Evolutionary conservation across 2,797 vertebrate species (phyloP).

Genomic region (Heliangelus exortis): DNA sequence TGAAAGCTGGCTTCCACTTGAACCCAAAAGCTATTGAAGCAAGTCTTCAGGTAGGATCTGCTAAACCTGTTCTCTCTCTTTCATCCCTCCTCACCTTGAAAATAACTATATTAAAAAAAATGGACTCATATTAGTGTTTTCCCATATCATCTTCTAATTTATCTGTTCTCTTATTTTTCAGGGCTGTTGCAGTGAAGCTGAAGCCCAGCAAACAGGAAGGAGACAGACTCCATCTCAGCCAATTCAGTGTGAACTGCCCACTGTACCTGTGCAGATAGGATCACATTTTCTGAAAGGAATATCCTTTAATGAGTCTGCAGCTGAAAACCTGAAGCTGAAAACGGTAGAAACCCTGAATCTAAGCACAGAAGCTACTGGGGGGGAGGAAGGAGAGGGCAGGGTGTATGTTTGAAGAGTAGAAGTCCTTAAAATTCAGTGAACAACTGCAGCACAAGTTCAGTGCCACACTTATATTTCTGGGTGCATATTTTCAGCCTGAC

Average conservation of each 20-base stretch:
- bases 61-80: background rate
- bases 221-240: constrained; percentile 95
- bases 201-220: constrained; percentile 96
- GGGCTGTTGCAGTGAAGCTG: constrained; percentile 96
- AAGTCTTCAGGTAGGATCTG: constrained; percentile 88
- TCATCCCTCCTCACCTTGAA: background rate
- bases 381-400: too few species aligned
- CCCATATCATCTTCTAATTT: background rate
- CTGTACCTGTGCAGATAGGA: constrained; percentile 96
- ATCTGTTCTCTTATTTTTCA: constrained; percentile 35
- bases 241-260: constrained; percentile 97
- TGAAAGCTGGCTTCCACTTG: constrained; percentile 97
- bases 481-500: background rate
- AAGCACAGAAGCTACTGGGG: background rate
- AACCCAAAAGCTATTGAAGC: constrained; percentile 95
- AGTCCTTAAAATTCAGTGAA: background rate
- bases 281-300: constrained; percentile 96
- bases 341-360: constrained; percentile 81
- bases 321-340: constrained; percentile 98
- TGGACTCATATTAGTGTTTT: background rate
- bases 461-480: background rate
- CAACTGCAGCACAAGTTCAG: background rate
- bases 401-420: background rate
- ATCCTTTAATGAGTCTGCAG: constrained; percentile 95
- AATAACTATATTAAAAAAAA: background rate